Evolutionary conservation across 2,797 vertebrate genomes (phyloP).

Genomic region (Paedocypris micromegethes): DNA sequence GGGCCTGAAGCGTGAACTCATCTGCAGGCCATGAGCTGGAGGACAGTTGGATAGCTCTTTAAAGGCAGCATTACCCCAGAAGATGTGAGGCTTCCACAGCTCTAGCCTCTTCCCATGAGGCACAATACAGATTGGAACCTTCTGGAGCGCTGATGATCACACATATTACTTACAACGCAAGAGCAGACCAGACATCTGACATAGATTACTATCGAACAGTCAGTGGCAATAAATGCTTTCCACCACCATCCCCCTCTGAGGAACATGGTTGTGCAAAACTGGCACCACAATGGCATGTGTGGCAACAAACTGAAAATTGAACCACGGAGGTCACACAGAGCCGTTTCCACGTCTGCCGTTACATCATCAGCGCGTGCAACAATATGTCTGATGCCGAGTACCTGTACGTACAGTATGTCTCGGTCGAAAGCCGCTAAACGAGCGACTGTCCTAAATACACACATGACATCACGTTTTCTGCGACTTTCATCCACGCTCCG

Average conservation of each 20-base stretch:
- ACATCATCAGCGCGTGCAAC: slow-evolving; percentile 49
- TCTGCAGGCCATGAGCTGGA: slow-evolving; percentile 46
- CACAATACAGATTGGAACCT: slow-evolving; percentile 43
- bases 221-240: slow-evolving; percentile 44
- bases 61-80: slow-evolving; percentile 39
- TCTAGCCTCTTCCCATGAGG: slow-evolving; percentile 39
- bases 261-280: slow-evolving; percentile 27
- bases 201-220: slow-evolving; percentile 47
- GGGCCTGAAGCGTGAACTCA: slow-evolving; percentile 39
- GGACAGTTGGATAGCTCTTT: slow-evolving; percentile 47
- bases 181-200: slow-evolving; percentile 48
- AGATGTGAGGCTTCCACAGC: slow-evolving; percentile 17
- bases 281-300: slow-evolving; percentile 39
- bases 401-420: slow-evolving; percentile 53
- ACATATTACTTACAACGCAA: slow-evolving; percentile 42
- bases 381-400: slow-evolving; percentile 48
- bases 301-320: slow-evolving; percentile 44
- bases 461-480: slow-evolving; percentile 57
- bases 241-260: slow-evolving; percentile 38
- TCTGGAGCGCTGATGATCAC: slow-evolving; percentile 41
- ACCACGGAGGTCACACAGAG: slow-evolving; percentile 24
- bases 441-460: slow-evolving; percentile 40
- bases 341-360: slow-evolving; percentile 41
- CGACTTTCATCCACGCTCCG: slow-evolving; percentile 39
- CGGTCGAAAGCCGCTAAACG: slow-evolving; percentile 51